phyloP scores from a whole-genome alignment of 2,797 vertebrate genomes.

The Corythornis leucogaster region DNA sequence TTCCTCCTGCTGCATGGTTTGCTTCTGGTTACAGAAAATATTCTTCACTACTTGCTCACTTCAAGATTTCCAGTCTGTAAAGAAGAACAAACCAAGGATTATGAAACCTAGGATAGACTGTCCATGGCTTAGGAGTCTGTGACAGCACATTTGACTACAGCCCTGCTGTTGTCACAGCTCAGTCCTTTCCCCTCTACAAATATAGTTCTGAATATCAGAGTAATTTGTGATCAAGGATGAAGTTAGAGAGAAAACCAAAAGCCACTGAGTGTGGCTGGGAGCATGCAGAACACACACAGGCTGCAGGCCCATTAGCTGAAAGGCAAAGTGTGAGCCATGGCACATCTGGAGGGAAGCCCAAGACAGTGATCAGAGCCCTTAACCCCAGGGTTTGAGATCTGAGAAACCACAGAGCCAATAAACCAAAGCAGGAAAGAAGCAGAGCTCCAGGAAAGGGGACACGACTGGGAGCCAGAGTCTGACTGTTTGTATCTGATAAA shows the following conservation, averaged over 20 bases:
- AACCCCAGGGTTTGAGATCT: not conserved
- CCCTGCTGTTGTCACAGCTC: not conserved
- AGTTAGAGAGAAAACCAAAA: not conserved
- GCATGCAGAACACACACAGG: not conserved
- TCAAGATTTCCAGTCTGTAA: not conserved
- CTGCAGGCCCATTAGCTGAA: not conserved
- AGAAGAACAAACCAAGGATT: not conserved
- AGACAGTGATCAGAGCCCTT: not conserved
- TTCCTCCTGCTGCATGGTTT: not conserved
- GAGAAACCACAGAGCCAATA: not conserved
- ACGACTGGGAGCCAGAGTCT: not conserved
- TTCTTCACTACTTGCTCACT: not conserved
- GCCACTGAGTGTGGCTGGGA: not conserved
- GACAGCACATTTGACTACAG: not conserved
- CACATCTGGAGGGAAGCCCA: rapidly evolving
- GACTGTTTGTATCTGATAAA: not conserved
- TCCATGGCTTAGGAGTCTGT: not conserved
- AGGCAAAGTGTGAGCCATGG: not conserved
- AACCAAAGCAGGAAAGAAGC: not conserved
- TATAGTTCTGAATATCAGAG: not conserved
- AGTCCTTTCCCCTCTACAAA: not conserved
- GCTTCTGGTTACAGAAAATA: not conserved
- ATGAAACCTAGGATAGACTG: not conserved
- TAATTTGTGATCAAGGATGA: not conserved
- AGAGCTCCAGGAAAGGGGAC: not conserved